Base-by-base conservation (phyloP, 2,888 invertebrate species). In the Heliothis peltigera region DNA sequence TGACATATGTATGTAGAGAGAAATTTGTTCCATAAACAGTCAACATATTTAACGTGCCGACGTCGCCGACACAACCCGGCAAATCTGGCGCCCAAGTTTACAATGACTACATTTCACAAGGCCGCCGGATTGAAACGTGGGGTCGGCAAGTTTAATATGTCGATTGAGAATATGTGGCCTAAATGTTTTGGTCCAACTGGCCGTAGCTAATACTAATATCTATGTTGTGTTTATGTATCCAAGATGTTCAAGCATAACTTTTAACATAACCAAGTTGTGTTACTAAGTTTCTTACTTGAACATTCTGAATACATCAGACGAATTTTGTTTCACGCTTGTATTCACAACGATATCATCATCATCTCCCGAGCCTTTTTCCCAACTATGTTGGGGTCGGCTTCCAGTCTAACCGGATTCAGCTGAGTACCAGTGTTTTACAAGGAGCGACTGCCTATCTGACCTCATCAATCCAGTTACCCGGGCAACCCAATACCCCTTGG, bases 181-280 rank as follows among this genome's bases (percentile, higher is more conserved):
- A n/a, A 39, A 4, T 39, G 39, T 39, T 15, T 6, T 15, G 39
- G 18, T 39, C 18, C n/a, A n/a, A 4, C 7, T 52, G 39, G 12
- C 15, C 8, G 15, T 56, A 32, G 5, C 39, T 39, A 2, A 15
- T 6, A 42, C 2, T n/a, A n/a, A 39, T 10, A n/a, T 39, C 1
- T 4, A 15, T 35, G 15, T 35, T 58, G 10, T n/a, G n/a, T 28
- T n/a, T 10, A 17, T 17, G 17, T 48, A 28, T 43, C 17, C 3
- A 42, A 51, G 19, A 17, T 54, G 43, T 17, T 59, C 43, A 43
- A 59, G 54, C 17, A 59, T 54, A 2, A 21, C 5, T 35, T 39
- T 18, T 12, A 4, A 18, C n/a, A n/a, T n/a, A n/a, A n/a, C n/a
- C n/a, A n/a, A n/a, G n/a, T n/a, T n/a, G n/a, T n/a, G n/a, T 35